Base-by-base conservation (phyloP, 30 jellyfish, hydroid and myxozoan genomes). In the Phacellophora camtschatica region DNA sequence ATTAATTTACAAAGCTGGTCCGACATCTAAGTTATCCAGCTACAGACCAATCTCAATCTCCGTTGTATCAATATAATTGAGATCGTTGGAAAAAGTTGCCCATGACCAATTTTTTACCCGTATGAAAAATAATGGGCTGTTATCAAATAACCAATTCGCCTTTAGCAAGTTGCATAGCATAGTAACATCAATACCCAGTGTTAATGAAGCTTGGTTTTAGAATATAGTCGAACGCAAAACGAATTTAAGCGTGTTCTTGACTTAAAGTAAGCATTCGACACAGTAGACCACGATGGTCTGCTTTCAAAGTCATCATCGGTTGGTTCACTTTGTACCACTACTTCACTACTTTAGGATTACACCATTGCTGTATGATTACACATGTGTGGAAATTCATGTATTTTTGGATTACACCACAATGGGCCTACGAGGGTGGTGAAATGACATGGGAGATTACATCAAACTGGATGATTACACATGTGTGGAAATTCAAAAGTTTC, bases 21-120 rank as follows among this genome's bases (percentile, higher is more conserved):
- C 1, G 19, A 65, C 32, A 36, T 1, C 62, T 8, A 0, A 36
- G 62, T 65, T 65, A 28, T 9, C 66, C 32, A 65, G 35, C 25
- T 65, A 36, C 48, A 65, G 80, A 36, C 80, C 80, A 36, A 65
- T 65, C 59, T 59, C 50, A n/a, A n/a, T n/a, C n/a, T 41, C 55
- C 0, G 74, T 29, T 29, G 48, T 59, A n/a, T 59, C 55, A 15
- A 0, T 59, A 0, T 20, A 19, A 0, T 65, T 33, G 29, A 36
- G 46, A 30, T 2, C 35, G 33, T 62, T 65, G 25, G 80, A 65
- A 36, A 65, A 36, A 27, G 59, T 65, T 19, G 61, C 61, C 62
- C 80, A 65, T 65, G 80, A 65, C 33, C 65, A 31, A 36, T 62
- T 65, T 15, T 0, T 30, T 61, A 8, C 74, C 28, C 74, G 0